Evolutionary conservation across 2,113 vertebrate genomes (phyloP).

Genomic region (Prochilodus magdalenae): DNA sequence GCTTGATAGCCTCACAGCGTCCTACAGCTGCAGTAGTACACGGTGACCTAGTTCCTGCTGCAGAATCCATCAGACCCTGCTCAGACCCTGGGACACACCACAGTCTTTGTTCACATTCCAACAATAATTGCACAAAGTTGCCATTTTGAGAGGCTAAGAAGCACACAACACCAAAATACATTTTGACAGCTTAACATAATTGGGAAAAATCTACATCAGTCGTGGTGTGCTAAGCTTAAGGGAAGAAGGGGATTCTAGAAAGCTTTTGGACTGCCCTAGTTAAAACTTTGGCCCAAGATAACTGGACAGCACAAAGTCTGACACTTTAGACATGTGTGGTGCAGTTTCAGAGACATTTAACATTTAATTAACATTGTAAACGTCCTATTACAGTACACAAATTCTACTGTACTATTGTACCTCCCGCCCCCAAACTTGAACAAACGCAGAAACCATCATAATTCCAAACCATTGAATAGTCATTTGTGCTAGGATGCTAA

Average conservation of each 20-base stretch:
- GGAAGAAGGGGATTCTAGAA: not conserved
- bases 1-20: not conserved
- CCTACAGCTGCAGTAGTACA: conserved; percentile 55
- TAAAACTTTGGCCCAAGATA: not conserved
- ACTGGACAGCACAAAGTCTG: not conserved
- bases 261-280: not conserved
- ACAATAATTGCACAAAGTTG: conserved; percentile 59
- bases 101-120: conserved; percentile 73
- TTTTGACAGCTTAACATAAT: not conserved
- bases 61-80: not conserved
- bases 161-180: not conserved
- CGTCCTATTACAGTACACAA: too few species aligned
- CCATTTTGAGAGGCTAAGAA: conserved; percentile 42
- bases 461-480: not conserved
- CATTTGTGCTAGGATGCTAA: not conserved
- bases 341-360: too few species aligned
- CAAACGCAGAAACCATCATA: too few species aligned
- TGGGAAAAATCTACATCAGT: not conserved
- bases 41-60: conserved; percentile 73
- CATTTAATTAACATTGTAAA: too few species aligned
- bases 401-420: not conserved
- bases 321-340: too few species aligned
- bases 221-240: conserved; percentile 11
- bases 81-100: conserved; percentile 20
- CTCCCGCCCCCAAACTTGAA: not conserved